A percentile compares a stretch with the other conserved stretches of the same genome.
These are phyloP conservation scores for Ailuropoda melanoleuca DNA, from an alignment of 2,113 vertebrate genomes.

Conservation along the genomic window DNA sequence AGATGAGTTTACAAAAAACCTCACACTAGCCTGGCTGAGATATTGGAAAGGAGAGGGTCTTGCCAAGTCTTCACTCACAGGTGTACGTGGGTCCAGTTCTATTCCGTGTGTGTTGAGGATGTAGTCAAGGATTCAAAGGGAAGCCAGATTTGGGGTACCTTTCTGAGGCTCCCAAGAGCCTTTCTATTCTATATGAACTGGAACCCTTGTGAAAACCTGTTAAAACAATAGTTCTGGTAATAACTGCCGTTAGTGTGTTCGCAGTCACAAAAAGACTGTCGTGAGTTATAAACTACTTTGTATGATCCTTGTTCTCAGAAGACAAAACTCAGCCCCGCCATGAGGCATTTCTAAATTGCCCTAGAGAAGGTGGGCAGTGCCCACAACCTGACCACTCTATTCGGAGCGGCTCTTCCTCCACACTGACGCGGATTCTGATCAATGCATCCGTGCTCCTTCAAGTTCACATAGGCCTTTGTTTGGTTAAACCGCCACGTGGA, in stretches of 20 bases:
- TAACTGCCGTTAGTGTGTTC: background rate
- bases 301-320: background rate
- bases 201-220: background rate
- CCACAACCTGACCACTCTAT: background rate
- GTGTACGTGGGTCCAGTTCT: accelerated
- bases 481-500: background rate
- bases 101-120: background rate
- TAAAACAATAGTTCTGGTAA: background rate
- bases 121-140: background rate
- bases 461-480: background rate
- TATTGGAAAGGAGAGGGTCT: background rate
- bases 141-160: background rate
- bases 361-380: too few species aligned
- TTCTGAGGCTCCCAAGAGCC: background rate
- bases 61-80: background rate
- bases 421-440: background rate
- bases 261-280: background rate
- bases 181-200: background rate
- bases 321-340: background rate
- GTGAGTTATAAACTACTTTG: background rate
- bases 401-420: background rate
- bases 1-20: background rate
- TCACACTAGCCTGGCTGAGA: background rate
- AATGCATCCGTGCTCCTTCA: background rate
- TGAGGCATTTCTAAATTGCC: background rate